Evolutionary conservation across 2,113 vertebrate species (phyloP).

Genomic region (Ophiodon elongatus): DNA sequence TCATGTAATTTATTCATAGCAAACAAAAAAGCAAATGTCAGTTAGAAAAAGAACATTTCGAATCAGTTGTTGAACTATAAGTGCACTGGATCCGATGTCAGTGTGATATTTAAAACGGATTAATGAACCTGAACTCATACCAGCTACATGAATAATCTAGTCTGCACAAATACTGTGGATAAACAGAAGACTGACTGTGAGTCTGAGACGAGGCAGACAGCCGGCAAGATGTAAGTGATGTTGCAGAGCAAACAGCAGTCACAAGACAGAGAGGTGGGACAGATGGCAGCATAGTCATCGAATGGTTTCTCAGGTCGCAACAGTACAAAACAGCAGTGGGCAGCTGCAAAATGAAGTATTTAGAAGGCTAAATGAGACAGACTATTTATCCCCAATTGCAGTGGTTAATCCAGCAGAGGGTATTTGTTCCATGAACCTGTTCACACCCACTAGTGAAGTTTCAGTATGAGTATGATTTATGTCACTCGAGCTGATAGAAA

Average conservation of each 20-base stretch:
- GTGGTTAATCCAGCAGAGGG: constrained; percentile 27
- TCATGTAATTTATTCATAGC: background rate
- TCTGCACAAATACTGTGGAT: constrained; percentile 31
- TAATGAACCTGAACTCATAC: constrained; percentile 39
- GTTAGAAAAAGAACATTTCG: background rate
- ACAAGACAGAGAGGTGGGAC: constrained; percentile 46
- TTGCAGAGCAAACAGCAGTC: constrained; percentile 29
- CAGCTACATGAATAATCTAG: constrained; percentile 41
- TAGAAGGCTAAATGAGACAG: constrained; percentile 34
- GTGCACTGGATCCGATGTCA: constrained; percentile 3
- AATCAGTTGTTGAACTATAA: constrained; percentile 9
- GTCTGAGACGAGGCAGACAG: constrained; percentile 26
- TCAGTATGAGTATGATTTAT: constrained; percentile 20
- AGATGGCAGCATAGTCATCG: constrained; percentile 60
- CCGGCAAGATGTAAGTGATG: constrained; percentile 48
- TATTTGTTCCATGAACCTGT: constrained; percentile 11
- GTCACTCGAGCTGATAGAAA: background rate
- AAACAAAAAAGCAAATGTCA: constrained; percentile 25
- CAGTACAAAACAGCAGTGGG: constrained; percentile 36
- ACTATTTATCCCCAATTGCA: constrained; percentile 47
- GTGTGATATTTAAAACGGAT: constrained; percentile 47
- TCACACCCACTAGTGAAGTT: constrained; percentile 8
- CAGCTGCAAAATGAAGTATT: constrained; percentile 45
- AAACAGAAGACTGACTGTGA: constrained; percentile 31
- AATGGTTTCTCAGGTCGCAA: constrained; percentile 16